Conservation (phyloP, 2,888 invertebrate genomes). For the Isotomurus palustris region DNA sequence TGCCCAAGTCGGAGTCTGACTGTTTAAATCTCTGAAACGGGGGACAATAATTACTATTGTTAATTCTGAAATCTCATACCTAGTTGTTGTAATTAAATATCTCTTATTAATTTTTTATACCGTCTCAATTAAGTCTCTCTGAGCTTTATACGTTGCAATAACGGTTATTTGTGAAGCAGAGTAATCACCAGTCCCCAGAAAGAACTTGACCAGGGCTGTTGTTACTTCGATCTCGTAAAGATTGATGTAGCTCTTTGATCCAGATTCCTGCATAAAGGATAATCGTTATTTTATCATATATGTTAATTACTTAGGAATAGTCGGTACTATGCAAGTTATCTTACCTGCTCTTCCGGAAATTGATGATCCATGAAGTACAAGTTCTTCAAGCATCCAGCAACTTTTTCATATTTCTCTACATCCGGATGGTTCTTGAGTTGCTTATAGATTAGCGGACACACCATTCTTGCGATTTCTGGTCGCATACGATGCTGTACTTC, state of each 20-base stretch:
- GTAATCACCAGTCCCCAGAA: conserved; percentile 59
- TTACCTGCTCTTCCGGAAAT: conserved; percentile 57
- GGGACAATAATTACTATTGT: not conserved
- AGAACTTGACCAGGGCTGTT: conserved; percentile 58
- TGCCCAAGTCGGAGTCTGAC: conserved; percentile 49
- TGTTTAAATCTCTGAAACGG: not conserved
- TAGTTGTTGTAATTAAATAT: too few species aligned
- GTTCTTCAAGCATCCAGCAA: conserved; percentile 60
- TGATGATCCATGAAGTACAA: conserved; percentile 65
- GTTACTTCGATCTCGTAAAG: conserved; percentile 61
- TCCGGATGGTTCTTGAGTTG: conserved; percentile 58
- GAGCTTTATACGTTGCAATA: conserved; percentile 66
- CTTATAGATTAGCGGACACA: conserved; percentile 65
- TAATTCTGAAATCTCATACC: too few species aligned
- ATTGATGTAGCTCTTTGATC: conserved; percentile 60
- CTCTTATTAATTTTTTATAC: too few species aligned
- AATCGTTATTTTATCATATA: conserved; percentile 4
- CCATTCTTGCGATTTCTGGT: conserved; percentile 57
- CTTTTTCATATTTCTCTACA: conserved; percentile 56
- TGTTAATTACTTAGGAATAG: not conserved
- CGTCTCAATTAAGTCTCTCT: conserved; percentile 58
- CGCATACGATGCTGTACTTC: conserved; percentile 71
- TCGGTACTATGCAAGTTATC: conserved; percentile 20
- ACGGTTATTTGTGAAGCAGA: conserved; percentile 63
- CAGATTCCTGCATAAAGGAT: conserved; percentile 48